These are phyloP conservation scores for Phyllotreta cruciferae DNA, from an alignment of 2,888 invertebrate species.

Conservation along the genomic window DNA sequence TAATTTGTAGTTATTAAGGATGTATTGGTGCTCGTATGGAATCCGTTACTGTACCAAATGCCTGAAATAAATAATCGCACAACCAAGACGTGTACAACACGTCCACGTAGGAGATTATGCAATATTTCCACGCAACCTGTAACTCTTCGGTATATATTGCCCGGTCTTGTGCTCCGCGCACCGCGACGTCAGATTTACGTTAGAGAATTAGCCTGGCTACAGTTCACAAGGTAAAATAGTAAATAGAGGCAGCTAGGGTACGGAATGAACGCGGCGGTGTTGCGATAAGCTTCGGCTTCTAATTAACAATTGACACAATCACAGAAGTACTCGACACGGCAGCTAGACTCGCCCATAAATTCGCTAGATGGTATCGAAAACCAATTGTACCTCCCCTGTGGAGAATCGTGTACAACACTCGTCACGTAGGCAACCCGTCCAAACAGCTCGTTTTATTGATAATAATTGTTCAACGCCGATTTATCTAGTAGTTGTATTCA, in stretches of 20 bases:
- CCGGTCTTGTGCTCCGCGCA: constrained; percentile 24
- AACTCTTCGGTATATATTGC: constrained; percentile 36
- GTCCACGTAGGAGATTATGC: constrained; percentile 38
- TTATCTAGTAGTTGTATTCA: constrained; percentile 22
- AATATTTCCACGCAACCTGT: constrained; percentile 39
- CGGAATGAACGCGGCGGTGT: constrained; percentile 47
- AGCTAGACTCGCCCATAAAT: constrained; percentile 51
- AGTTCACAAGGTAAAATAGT: constrained; percentile 41
- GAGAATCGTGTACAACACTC: constrained; percentile 41
- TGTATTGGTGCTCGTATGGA: not conserved
- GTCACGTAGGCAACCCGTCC: constrained; percentile 40
- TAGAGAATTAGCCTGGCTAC: constrained; percentile 29
- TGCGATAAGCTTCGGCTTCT: constrained; percentile 51
- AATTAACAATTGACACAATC: constrained; percentile 57
- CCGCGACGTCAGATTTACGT: constrained; percentile 30
- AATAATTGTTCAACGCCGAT: constrained; percentile 19
- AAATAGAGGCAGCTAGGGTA: constrained; percentile 45
- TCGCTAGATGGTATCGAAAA: constrained; percentile 47
- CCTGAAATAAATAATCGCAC: constrained; percentile 34
- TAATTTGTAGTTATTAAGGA: not conserved
- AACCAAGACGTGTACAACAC: constrained; percentile 33
- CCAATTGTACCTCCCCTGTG: constrained; percentile 44
- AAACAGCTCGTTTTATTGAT: constrained; percentile 24
- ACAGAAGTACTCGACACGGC: constrained; percentile 53
- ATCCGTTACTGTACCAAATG: constrained; percentile 19